Percentiles rank a stretch among this genome's conserved stretches.
Conservation (phyloP, 2,797 vertebrate genomes). For the Eupleurogrammus muticus region DNA sequence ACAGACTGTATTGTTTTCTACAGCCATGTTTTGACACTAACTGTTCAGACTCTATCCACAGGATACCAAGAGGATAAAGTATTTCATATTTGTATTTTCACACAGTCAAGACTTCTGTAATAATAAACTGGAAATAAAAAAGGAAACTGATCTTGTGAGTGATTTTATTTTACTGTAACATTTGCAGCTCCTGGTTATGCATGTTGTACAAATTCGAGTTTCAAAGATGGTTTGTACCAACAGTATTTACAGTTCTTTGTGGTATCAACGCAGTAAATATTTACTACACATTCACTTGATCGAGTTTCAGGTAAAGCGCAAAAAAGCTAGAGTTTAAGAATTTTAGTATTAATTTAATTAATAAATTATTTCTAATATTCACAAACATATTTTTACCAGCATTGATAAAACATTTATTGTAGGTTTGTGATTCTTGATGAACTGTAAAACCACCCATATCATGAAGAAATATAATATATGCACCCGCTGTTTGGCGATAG, state of each 20-base stretch:
- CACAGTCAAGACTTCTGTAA: slow-evolving; percentile 84
- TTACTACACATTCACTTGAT: neutral
- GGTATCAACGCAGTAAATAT: neutral
- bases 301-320: neutral
- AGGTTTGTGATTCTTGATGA: neutral
- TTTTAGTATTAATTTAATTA: neutral
- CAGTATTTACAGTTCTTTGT: neutral
- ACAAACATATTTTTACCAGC: slow-evolving; percentile 3
- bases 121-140: slow-evolving; percentile 85
- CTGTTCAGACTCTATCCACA: slow-evolving; percentile 91
- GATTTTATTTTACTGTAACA: slow-evolving; percentile 73
- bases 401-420: neutral
- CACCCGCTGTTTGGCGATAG: slow-evolving; percentile 7
- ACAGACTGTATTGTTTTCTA: slow-evolving; percentile 12
- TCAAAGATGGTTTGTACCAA: neutral
- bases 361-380: neutral
- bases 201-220: slow-evolving; percentile 6
- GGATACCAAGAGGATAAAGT: slow-evolving; percentile 86
- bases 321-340: neutral
- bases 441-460: neutral
- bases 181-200: slow-evolving; percentile 16
- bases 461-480: neutral
- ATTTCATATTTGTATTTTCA: slow-evolving; percentile 83
- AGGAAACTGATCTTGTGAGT: slow-evolving; percentile 78
- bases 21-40: slow-evolving; percentile 46